Conservation (phyloP, 2,888 invertebrate genomes). For the Cephus pulcher region DNA sequence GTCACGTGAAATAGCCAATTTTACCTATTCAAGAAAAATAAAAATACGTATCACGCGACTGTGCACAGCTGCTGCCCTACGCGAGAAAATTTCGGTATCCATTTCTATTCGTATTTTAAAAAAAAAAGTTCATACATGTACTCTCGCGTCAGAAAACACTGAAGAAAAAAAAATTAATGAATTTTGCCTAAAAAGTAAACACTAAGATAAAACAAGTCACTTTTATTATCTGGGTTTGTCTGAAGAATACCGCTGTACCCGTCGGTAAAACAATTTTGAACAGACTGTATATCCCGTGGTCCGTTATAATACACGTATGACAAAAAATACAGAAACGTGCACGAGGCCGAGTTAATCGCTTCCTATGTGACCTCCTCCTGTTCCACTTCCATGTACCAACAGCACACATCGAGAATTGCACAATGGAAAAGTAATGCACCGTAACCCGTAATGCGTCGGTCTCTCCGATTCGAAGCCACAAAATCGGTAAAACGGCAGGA, state of each 20-base stretch:
- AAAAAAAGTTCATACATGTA: not conserved
- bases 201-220: too few species aligned
- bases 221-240: too few species aligned
- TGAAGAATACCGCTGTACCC: too few species aligned
- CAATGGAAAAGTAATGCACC: not conserved
- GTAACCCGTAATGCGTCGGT: not conserved
- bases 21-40: not conserved
- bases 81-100: not conserved
- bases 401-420: not conserved
- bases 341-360: not conserved
- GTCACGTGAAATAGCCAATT: not conserved
- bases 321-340: not conserved
- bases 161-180: too few species aligned
- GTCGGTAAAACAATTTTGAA: too few species aligned
- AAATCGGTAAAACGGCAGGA: not conserved
- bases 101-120: not conserved
- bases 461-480: not conserved
- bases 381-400: not conserved
- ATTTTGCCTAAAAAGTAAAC: too few species aligned
- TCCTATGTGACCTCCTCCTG: not conserved
- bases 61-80: not conserved
- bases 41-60: not conserved
- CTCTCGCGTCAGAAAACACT: too few species aligned
- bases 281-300: too few species aligned
- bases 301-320: too few species aligned